Evolutionary conservation across 2,888 invertebrate genomes (phyloP).

Genomic region (Stenurella melanura): DNA sequence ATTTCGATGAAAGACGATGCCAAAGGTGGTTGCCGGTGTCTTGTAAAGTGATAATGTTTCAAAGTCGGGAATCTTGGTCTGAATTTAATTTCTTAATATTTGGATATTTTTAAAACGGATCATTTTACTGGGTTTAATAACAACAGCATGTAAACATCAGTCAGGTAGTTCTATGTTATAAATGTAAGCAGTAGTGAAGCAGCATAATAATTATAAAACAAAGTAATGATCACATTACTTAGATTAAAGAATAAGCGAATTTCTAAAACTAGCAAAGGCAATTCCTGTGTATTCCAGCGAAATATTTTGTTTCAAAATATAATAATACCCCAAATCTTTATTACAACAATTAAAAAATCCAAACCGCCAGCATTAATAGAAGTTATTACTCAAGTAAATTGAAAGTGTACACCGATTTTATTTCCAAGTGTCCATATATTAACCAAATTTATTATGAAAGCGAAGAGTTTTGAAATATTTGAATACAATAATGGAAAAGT

Average conservation of each 20-base stretch:
- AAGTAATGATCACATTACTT: no score
- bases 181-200: no score
- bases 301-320: neutral
- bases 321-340: neutral
- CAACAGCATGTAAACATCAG: no score
- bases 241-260: neutral
- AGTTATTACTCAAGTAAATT: neutral
- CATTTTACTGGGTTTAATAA: no score
- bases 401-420: neutral
- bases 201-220: no score
- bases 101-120: no score
- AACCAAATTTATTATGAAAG: slow-evolving; percentile 19
- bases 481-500: slow-evolving; percentile 43
- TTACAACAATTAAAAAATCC: neutral
- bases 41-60: no score
- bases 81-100: no score
- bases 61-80: no score
- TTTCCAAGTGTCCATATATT: neutral
- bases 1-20: no score
- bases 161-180: no score
- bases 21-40: no score
- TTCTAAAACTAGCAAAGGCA: neutral
- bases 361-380: neutral
- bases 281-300: neutral
- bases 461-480: slow-evolving; percentile 20